Evolutionary conservation across 2,888 invertebrate species (phyloP), one percentile per base, ranked within the genome.

Genomic region (Balanococcus diminutus): DNA sequence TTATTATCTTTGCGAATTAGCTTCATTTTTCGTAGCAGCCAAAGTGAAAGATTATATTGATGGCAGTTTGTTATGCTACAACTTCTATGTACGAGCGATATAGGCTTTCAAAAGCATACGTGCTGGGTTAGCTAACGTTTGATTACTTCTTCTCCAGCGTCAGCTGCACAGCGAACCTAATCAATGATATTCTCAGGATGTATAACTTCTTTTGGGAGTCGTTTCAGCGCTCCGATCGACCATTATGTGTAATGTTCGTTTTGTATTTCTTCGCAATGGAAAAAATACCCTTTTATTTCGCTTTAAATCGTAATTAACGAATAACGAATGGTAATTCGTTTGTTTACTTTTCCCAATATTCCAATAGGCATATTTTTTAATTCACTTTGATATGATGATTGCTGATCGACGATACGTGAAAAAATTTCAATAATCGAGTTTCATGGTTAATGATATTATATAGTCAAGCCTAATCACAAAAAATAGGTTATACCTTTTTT

Each of bases 161-260:
- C 51, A 19, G 51, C 51, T 51, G n/a, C 19, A n/a, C n/a, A 1
- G 61, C 61, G 28, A 31, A 67, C 28, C 67, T 67, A 67, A 67
- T 67, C 67, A 67, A 67, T 14, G 31, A 28, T 28, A 67, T 67
- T 28, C 28, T 14, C 11, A 28, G 28, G 67, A 67, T 67, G 28
- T 67, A 67, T 67, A 67, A 28, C 67, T 31, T 67, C 67, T 67
- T 28, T 67, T 67, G 67, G 61, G 67, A 67, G 67, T 31, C 67
- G 28, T 67, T 67, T 67, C 28, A 11, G n/a, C 9, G 28, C 67
- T 3, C 51, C 51, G 11, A 67, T 67, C 16, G 67, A 14, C 67
- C 67, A 67, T 67, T 28, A 28, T 67, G 11, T 11, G 67, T 11
- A 14, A 16, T 67, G 28, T 67, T 67, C 36, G 3, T 5, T 42